Percentiles rank a stretch among this genome's conserved stretches.
These are phyloP conservation scores for Setophaga kirtlandii DNA, from an alignment of 2,113 vertebrate genomes.

Conservation along the genomic window DNA sequence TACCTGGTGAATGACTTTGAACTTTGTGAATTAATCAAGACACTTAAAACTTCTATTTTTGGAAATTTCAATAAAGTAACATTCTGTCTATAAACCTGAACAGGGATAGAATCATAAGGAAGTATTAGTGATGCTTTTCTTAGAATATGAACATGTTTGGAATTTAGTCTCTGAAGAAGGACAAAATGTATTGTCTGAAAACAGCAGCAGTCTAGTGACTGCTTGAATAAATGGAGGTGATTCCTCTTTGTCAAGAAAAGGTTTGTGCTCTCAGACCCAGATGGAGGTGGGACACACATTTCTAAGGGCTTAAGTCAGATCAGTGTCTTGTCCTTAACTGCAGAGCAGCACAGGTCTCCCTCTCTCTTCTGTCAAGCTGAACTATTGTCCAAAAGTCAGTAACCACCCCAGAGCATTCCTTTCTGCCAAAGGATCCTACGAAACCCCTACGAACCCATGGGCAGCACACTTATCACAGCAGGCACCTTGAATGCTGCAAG, in stretches of 20 bases:
- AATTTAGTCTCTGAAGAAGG: not conserved
- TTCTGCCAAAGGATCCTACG: not conserved
- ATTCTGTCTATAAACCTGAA: not conserved
- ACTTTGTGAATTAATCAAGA: not conserved
- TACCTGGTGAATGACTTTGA: not conserved
- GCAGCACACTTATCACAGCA: fast-evolving
- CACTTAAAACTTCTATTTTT: not conserved
- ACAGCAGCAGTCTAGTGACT: not conserved
- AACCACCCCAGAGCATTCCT: not conserved
- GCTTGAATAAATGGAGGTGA: not conserved
- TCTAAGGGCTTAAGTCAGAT: slow-evolving; percentile 47
- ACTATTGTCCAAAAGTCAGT: slow-evolving; percentile 65
- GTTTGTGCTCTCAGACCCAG: slow-evolving; percentile 69
- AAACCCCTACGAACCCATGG: fast-evolving
- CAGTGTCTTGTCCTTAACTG: not conserved
- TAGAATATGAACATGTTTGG: not conserved
- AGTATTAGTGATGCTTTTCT: not conserved
- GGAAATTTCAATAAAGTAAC: not conserved
- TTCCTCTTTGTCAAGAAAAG: not conserved
- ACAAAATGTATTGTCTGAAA: not conserved
- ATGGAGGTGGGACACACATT: slow-evolving; percentile 71
- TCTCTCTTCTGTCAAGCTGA: slow-evolving; percentile 73
- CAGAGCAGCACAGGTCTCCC: not conserved
- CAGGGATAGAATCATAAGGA: not conserved
- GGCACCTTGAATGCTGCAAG: not conserved